A percentile compares a stretch with the other conserved stretches of the same genome.
Conservation (phyloP, 2,797 vertebrate species). For the Coregonus suidteri region DNA sequence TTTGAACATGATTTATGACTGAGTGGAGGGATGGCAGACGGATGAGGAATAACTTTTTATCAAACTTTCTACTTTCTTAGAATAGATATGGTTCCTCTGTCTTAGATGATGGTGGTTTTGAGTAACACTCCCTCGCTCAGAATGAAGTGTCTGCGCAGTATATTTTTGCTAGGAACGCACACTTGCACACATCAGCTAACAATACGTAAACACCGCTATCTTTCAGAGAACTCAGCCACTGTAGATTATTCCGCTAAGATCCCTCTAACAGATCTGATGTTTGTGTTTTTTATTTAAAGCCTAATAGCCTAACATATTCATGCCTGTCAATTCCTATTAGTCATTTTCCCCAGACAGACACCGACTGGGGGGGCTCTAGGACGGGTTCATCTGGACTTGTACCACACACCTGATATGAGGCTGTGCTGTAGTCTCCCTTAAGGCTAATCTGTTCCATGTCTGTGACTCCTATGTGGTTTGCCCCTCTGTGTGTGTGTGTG, state of each 20-base stretch:
- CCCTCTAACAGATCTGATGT: background rate
- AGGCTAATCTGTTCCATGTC: background rate
- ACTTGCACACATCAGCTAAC: background rate
- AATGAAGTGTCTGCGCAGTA: background rate
- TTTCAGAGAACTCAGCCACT: background rate
- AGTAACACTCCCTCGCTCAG: background rate
- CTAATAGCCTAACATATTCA: background rate
- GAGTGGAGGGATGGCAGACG: background rate
- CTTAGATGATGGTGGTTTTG: no score
- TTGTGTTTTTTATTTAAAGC: background rate
- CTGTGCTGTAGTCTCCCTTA: background rate
- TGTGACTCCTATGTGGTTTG: background rate
- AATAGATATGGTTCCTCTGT: no score
- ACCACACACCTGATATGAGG: background rate
- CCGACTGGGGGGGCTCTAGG: background rate
- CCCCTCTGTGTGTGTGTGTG: background rate
- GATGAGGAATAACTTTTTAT: background rate
- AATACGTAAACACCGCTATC: background rate
- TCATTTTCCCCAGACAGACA: background rate
- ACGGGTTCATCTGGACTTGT: background rate
- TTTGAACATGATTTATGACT: constrained; percentile 8
- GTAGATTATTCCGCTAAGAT: background rate
- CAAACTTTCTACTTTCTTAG: background rate
- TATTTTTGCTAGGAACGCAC: background rate
- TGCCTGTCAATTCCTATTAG: constrained; percentile 1